Evolutionary conservation across 2,113 vertebrate species (phyloP).

Genomic region (Suricata suricatta): DNA sequence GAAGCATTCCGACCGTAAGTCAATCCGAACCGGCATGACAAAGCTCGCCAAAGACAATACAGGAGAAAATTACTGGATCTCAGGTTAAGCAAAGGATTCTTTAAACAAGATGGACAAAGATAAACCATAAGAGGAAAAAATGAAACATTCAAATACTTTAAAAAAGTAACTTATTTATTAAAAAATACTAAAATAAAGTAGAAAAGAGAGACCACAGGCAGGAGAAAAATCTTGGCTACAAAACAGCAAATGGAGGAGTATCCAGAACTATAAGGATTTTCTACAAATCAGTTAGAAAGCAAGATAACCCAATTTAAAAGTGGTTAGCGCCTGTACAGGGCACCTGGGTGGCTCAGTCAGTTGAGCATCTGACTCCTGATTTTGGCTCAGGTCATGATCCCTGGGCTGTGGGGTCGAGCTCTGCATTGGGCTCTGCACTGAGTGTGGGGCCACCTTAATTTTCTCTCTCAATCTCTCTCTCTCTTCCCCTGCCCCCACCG

Average conservation of each 20-base stretch:
- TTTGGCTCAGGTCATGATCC: too few species aligned
- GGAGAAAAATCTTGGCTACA: constrained; percentile 31
- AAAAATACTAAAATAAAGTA: not conserved
- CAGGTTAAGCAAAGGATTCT: not conserved
- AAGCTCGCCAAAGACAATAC: constrained; percentile 42
- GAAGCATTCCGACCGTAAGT: constrained; percentile 55
- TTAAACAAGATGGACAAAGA: not conserved
- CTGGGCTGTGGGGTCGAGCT: too few species aligned
- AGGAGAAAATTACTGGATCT: constrained; percentile 18
- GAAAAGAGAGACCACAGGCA: not conserved
- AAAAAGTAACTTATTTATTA: constrained; percentile 3
- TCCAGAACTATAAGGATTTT: not conserved
- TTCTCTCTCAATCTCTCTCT: too few species aligned
- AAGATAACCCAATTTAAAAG: not conserved
- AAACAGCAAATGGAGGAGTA: not conserved
- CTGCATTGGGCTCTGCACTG: too few species aligned
- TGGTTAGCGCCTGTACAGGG: not conserved
- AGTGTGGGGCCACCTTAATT: too few species aligned
- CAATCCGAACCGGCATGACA: not conserved
- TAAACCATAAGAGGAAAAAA: constrained; percentile 18
- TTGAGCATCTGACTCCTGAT: too few species aligned
- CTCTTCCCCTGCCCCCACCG: too few species aligned
- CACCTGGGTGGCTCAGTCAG: too few species aligned
- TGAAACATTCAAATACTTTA: constrained; percentile 28
- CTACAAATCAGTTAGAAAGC: constrained; percentile 22